Evolutionary conservation across 2,888 invertebrate species (phyloP).

Genomic region (Galerucella calmariensis): DNA sequence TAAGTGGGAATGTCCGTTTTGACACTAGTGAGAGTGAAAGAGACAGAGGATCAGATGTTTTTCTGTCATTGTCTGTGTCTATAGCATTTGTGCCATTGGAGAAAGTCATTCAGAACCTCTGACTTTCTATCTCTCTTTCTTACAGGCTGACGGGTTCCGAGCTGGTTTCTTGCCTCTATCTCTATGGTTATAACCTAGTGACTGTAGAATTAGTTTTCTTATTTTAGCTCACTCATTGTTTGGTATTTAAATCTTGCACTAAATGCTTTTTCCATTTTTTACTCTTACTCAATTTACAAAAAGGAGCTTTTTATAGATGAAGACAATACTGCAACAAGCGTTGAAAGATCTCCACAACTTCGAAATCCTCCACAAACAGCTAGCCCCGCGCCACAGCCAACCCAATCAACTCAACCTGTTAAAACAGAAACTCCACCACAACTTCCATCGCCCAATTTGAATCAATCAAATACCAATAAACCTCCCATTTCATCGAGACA

Average conservation of each 20-base stretch:
- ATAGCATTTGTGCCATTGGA: too few relatives aligned
- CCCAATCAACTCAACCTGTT: constrained; percentile 23
- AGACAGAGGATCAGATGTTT: too few relatives aligned
- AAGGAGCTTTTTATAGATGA: constrained; percentile 51
- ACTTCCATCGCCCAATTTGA: constrained; percentile 4
- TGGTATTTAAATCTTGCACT: background rate
- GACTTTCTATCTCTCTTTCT: too few relatives aligned
- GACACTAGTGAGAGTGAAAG: too few relatives aligned
- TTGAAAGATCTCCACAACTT: constrained; percentile 55
- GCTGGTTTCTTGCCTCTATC: too few relatives aligned
- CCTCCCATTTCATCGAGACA: constrained; percentile 37
- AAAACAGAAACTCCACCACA: constrained; percentile 10
- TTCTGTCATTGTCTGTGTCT: too few relatives aligned
- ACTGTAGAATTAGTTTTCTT: too few relatives aligned
- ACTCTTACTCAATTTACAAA: background rate
- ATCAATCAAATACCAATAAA: background rate
- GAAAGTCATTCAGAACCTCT: too few relatives aligned
- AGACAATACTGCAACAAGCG: constrained; percentile 53
- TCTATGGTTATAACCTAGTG: too few relatives aligned
- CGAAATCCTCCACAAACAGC: constrained; percentile 41
- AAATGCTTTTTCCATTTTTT: background rate
- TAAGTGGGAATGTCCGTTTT: too few relatives aligned
- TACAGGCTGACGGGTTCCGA: too few relatives aligned
- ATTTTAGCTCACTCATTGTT: too few relatives aligned
- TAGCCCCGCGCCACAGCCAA: constrained; percentile 37